These are phyloP conservation scores for Theocolax elegans DNA, from an alignment of 1,140 invertebrate genomes.

Conservation along the genomic window DNA sequence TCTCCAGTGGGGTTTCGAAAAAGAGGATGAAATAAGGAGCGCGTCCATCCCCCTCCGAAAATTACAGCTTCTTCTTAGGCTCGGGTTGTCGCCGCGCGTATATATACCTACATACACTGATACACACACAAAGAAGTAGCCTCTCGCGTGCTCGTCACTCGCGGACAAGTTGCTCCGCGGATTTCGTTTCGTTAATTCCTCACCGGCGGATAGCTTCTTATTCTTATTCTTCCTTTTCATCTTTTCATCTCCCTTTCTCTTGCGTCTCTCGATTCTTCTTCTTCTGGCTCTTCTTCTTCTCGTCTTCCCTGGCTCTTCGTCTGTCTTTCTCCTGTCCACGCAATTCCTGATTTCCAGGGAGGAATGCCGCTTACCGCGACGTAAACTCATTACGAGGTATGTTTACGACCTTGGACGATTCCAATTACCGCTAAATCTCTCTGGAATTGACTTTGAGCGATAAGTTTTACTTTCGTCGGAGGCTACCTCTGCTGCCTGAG, in stretches of 20 bases:
- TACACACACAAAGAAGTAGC: too few species aligned
- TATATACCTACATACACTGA: too few species aligned
- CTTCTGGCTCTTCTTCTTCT: not conserved
- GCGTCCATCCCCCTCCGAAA: not conserved
- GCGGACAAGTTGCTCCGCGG: constrained; percentile 34
- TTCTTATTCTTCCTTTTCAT: not conserved
- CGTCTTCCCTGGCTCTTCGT: not conserved
- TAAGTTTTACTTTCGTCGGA: constrained; percentile 43
- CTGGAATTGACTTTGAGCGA: constrained; percentile 46
- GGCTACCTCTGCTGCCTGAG: not conserved
- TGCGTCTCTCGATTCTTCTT: not conserved
- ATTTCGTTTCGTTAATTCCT: constrained; percentile 37
- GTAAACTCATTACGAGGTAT: constrained; percentile 42
- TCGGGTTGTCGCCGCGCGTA: not conserved
- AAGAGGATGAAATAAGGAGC: not conserved
- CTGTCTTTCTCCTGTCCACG: constrained; percentile 23
- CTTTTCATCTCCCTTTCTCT: too few species aligned
- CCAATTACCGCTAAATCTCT: constrained; percentile 46
- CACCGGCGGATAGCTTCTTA: constrained; percentile 25
- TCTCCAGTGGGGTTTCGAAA: not conserved
- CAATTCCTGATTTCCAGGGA: constrained; percentile 43
- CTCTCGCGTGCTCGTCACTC: constrained; percentile 7
- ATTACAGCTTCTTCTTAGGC: constrained; percentile 10
- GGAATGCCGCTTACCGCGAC: constrained; percentile 45
- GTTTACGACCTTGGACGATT: constrained; percentile 44